Percentiles rank a stretch among this genome's conserved stretches.
Evolutionary conservation across 2,113 vertebrate genomes (phyloP).

Genomic region (Corvus cornix): DNA sequence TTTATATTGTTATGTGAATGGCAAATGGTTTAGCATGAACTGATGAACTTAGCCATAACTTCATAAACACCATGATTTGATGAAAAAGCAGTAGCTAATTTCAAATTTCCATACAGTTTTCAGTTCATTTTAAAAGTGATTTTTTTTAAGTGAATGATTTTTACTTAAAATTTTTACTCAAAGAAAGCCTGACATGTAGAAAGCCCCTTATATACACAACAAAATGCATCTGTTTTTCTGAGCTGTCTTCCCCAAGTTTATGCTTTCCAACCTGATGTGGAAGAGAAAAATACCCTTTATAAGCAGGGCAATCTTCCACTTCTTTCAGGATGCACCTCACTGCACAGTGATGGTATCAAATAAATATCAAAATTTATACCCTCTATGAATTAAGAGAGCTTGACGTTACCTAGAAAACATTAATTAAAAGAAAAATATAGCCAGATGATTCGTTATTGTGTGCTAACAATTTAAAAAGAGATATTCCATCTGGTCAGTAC

Average conservation of each 20-base stretch:
- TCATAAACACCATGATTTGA: neutral
- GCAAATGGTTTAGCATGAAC: neutral
- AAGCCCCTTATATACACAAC: neutral
- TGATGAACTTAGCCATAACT: neutral
- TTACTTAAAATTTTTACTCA: neutral
- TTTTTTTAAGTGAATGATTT: rapidly evolving
- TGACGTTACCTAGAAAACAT: neutral
- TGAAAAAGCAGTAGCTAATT: neutral
- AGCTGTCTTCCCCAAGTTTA: neutral
- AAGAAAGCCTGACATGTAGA: neutral
- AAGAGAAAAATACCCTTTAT: neutral
- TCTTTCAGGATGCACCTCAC: neutral
- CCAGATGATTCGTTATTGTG: neutral
- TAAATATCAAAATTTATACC: neutral
- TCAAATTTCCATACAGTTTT: neutral
- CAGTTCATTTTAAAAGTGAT: neutral
- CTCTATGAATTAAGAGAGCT: neutral
- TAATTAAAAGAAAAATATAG: neutral
- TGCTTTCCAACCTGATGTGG: neutral
- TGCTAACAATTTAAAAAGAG: neutral
- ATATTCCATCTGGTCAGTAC: neutral
- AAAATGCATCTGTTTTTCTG: neutral
- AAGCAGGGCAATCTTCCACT: neutral
- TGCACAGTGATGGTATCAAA: neutral
- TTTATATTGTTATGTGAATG: neutral